Percentiles rank a stretch among this genome's conserved stretches.
Conservation (phyloP, 2,797 vertebrate genomes). For the Erithacus rubecula region DNA sequence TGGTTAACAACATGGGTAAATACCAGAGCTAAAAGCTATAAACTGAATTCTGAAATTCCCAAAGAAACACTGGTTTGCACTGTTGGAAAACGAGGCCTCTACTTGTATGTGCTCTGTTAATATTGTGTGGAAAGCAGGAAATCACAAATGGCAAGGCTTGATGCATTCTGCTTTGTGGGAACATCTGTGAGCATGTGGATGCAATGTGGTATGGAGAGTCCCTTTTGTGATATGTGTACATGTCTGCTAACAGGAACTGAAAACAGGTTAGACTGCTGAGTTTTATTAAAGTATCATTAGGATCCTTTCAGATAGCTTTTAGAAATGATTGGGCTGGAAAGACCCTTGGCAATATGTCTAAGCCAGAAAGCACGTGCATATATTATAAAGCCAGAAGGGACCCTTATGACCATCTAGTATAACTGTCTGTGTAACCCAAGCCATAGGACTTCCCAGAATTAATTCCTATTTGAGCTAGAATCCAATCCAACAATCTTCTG, state of each 20-base stretch:
- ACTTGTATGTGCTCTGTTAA: neutral
- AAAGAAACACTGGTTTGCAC: neutral
- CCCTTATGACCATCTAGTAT: neutral
- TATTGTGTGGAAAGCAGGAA: neutral
- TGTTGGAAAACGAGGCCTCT: neutral
- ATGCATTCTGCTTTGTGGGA: neutral
- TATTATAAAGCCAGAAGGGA: slow-evolving; percentile 47
- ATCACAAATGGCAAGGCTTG: neutral
- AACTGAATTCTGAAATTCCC: neutral
- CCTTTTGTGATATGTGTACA: neutral
- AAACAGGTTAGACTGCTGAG: neutral
- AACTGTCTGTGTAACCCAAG: neutral
- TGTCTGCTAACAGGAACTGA: neutral
- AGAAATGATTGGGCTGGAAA: neutral
- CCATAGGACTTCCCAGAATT: neutral
- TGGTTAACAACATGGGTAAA: neutral
- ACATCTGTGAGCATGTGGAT: neutral
- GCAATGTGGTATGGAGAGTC: neutral
- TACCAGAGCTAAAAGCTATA: neutral
- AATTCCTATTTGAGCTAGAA: neutral
- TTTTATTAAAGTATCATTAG: neutral
- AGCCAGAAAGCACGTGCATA: slow-evolving; percentile 52
- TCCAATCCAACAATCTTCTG: neutral
- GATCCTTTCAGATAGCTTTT: neutral
- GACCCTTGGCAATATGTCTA: slow-evolving; percentile 10